A percentile compares a stretch with the other conserved stretches of the same genome.
Evolutionary conservation across 35 echinoderm and acorn worm genomes (phyloP).

Genomic region (Ophioderma brevispina): DNA sequence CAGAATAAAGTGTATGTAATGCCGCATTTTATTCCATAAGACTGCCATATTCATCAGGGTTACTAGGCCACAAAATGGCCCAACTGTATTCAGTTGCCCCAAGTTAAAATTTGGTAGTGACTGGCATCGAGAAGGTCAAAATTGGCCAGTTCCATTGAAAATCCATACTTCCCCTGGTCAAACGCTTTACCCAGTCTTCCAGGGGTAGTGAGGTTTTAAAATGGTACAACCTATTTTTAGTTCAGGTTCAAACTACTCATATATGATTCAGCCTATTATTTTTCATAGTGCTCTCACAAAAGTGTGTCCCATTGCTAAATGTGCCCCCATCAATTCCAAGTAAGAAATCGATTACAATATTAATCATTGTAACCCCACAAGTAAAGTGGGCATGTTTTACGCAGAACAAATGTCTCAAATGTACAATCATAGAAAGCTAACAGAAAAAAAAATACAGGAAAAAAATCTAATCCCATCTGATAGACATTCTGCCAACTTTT

Average conservation of each 20-base stretch:
- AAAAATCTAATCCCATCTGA: neutral
- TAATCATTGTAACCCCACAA: neutral
- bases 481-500: neutral
- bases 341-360: neutral
- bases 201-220: too few species aligned
- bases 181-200: too few species aligned
- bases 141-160: too few species aligned
- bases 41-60: too few species aligned
- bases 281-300: neutral
- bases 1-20: too few species aligned
- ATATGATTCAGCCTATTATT: neutral
- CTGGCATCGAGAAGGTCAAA: too few species aligned
- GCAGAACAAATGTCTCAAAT: neutral
- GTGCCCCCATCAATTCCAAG: neutral
- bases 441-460: neutral
- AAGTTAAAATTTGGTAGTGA: too few species aligned
- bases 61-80: too few species aligned
- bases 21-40: too few species aligned
- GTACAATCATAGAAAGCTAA: conserved; percentile 4
- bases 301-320: neutral
- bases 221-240: neutral
- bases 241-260: neutral
- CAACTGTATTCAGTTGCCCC: too few species aligned
- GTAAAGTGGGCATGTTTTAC: neutral
- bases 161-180: too few species aligned